These are phyloP conservation scores for Sepiola atlantica DNA, from an alignment of 2,888 invertebrate genomes.

Conservation along the genomic window DNA sequence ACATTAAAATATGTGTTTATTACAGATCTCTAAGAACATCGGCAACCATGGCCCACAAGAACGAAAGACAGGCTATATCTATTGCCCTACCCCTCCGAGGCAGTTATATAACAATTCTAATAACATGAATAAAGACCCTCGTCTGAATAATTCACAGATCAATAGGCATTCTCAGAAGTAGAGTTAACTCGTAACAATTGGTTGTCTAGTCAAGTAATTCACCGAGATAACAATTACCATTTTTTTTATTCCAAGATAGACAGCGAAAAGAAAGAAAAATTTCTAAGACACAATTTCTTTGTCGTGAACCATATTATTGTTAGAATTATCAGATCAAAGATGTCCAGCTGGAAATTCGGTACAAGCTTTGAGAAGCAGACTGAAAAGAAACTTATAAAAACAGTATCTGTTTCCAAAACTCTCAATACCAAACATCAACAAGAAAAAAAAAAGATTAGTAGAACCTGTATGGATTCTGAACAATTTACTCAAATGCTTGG, in stretches of 20 bases:
- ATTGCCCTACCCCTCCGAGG: too few relatives aligned
- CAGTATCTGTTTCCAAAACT: neutral
- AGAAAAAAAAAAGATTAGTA: neutral
- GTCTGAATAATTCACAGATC: neutral
- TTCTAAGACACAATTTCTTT: neutral
- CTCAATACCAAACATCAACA: neutral
- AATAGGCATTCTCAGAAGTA: neutral
- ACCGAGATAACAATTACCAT: neutral
- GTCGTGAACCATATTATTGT: neutral
- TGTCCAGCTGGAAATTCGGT: neutral
- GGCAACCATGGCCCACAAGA: too few relatives aligned
- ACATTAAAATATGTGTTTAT: too few relatives aligned
- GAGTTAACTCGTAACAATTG: neutral
- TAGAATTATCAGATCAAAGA: slow-evolving; percentile 32
- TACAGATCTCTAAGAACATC: too few relatives aligned
- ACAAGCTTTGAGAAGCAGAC: neutral
- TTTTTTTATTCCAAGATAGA: neutral
- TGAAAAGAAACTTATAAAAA: too few relatives aligned
- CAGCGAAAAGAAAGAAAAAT: neutral
- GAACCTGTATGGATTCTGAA: neutral
- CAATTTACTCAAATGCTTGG: neutral
- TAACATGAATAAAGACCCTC: neutral
- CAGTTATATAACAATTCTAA: neutral
- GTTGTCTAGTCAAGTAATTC: neutral
- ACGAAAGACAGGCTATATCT: too few relatives aligned